Conservation (phyloP, 2,113 vertebrate species). For the Corythoichthys haematopterus region DNA sequence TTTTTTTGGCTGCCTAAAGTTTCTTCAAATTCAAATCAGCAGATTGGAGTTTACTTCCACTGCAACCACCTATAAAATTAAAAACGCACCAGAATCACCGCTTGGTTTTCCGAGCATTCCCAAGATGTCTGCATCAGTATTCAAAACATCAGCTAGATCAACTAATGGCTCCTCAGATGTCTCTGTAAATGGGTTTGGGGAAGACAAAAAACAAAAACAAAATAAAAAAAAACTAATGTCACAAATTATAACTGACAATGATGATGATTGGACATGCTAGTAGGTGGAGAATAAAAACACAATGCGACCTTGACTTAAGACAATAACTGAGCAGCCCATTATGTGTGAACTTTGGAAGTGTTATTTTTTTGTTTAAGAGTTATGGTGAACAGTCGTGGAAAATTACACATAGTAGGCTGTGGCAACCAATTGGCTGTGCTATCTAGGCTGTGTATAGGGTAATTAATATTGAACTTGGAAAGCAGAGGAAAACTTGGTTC, state of each 20-base stretch:
- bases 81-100: conserved; percentile 83
- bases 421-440: background rate
- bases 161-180: conserved; percentile 85
- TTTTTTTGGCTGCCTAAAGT: conserved; percentile 17
- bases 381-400: too few relatives aligned
- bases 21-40: conserved; percentile 20
- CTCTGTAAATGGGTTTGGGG: conserved; percentile 66
- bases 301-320: background rate
- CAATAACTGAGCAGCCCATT: background rate
- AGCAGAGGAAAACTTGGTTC: background rate
- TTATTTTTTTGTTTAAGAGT: background rate
- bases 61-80: conserved; percentile 47
- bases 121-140: conserved; percentile 93
- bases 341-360: background rate
- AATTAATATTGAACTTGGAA: background rate
- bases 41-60: conserved; percentile 25
- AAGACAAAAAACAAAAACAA: conserved; percentile 41
- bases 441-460: background rate
- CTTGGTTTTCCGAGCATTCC: conserved; percentile 92
- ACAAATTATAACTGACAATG: conserved; percentile 61
- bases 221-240: conserved; percentile 43
- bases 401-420: background rate
- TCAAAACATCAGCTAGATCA: conserved; percentile 92
- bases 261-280: conserved; percentile 51
- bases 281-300: conserved; percentile 20